Evolutionary conservation across 2,113 vertebrate species (phyloP).

Genomic region (Petaurus breviceps): DNA sequence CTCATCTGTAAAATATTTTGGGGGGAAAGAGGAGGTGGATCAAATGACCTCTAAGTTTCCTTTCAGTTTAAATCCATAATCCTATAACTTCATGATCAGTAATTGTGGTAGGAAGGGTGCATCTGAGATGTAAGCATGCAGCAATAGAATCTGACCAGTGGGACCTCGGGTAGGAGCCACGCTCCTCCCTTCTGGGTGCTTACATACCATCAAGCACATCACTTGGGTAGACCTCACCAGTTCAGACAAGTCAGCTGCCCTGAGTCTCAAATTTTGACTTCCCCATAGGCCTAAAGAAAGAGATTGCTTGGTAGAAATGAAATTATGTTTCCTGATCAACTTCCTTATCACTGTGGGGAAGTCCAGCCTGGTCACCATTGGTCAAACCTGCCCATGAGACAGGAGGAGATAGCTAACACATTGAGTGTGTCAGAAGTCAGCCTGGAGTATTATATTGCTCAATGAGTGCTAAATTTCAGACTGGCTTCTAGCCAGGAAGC

Average conservation of each 20-base stretch:
- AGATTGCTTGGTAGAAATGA: constrained; percentile 75
- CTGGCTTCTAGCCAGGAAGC: constrained; percentile 32
- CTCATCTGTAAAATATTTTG: neutral
- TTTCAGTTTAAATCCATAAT: neutral
- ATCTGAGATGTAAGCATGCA: neutral
- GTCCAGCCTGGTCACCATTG: constrained; percentile 74
- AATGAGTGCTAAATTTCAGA: constrained; percentile 27
- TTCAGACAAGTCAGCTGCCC: constrained; percentile 17
- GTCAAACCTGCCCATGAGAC: constrained; percentile 46
- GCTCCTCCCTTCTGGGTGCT: neutral
- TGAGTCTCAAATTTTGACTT: constrained; percentile 75
- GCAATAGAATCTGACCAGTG: neutral
- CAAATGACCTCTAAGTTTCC: neutral
- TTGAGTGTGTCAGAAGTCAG: constrained; percentile 71
- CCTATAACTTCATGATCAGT: neutral
- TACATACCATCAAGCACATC: neutral
- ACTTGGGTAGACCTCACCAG: neutral
- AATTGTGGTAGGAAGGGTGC: neutral
- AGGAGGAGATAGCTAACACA: constrained; percentile 39
- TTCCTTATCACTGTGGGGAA: constrained; percentile 70
- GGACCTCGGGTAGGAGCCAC: neutral
- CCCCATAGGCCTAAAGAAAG: constrained; percentile 69
- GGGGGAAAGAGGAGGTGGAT: neutral
- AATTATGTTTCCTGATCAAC: constrained; percentile 77
- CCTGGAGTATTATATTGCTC: constrained; percentile 39